Evolutionary conservation across 2,113 vertebrate species (phyloP).

Genomic region (Gadus macrocephalus): DNA sequence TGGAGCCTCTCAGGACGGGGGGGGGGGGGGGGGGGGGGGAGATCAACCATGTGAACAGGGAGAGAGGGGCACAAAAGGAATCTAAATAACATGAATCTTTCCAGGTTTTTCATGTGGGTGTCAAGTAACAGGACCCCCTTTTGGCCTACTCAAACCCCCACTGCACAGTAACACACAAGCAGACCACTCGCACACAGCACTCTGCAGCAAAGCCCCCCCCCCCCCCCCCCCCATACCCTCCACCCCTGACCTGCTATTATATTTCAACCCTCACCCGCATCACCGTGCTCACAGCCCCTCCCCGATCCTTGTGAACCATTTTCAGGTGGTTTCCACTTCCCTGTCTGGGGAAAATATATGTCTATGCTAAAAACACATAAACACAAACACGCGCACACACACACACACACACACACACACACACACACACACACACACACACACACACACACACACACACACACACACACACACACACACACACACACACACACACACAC

Average conservation of each 20-base stretch:
- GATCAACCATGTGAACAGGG: constrained; percentile 2
- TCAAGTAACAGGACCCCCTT: constrained; percentile 45
- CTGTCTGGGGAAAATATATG: constrained; percentile 7
- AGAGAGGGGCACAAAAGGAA: constrained; percentile 28
- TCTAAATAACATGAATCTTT: constrained; percentile 29
- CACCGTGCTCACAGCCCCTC: constrained; percentile 29
- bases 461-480: constrained; percentile 27
- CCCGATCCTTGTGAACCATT: constrained; percentile 14
- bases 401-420: neutral
- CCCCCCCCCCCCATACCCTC: neutral
- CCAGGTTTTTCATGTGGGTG: constrained; percentile 45
- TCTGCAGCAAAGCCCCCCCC: constrained; percentile 2
- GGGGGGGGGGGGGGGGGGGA: neutral
- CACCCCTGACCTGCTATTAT: constrained; percentile 10
- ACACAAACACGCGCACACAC: constrained; percentile 23
- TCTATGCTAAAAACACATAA: constrained; percentile 25
- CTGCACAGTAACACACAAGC: neutral
- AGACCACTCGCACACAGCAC: neutral
- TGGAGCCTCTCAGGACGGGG: constrained; percentile 20
- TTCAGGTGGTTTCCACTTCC: constrained; percentile 54
- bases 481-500: constrained; percentile 1
- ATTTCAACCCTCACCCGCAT: constrained; percentile 34
- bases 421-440: neutral
- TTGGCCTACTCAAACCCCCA: neutral
- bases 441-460: neutral